A percentile compares a stretch with the other conserved stretches of the same genome.
Evolutionary conservation across 2,113 vertebrate genomes (phyloP).

Genomic region (Alces alces): DNA sequence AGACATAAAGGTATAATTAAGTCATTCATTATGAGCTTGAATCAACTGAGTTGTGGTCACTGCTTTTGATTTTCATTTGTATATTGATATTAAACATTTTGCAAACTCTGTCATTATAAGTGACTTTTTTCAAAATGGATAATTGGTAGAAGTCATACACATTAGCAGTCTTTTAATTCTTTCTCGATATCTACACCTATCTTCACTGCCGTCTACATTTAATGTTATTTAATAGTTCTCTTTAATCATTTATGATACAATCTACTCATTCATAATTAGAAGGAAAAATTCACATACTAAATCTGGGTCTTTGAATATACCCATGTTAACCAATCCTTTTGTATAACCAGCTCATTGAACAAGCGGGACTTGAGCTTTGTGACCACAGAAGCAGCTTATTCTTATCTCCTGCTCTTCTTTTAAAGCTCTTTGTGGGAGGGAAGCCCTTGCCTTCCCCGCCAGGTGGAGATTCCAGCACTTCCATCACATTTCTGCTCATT

Average conservation of each 20-base stretch:
- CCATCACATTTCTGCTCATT: neutral
- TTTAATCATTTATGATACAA: neutral
- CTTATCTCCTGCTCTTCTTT: neutral
- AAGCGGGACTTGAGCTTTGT: neutral
- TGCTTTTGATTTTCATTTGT: constrained; percentile 35
- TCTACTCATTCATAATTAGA: neutral
- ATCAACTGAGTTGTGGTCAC: neutral
- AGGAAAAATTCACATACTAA: neutral
- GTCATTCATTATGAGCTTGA: neutral
- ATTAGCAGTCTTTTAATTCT: neutral
- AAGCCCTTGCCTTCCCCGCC: neutral
- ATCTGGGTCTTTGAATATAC: neutral
- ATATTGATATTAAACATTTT: neutral
- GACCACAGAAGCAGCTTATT: neutral
- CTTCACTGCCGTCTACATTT: neutral
- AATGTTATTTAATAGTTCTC: neutral
- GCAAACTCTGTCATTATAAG: neutral
- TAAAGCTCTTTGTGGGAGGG: neutral
- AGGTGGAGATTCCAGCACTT: neutral
- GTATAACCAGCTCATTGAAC: neutral
- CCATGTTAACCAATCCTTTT: neutral
- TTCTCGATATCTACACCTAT: neutral
- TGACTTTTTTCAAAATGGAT: neutral
- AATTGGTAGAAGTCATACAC: neutral
- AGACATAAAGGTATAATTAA: neutral